Evolutionary conservation across 2,888 invertebrate species (phyloP), one percentile per base, ranked within the genome.

Genomic region (Erannis defoliaria): DNA sequence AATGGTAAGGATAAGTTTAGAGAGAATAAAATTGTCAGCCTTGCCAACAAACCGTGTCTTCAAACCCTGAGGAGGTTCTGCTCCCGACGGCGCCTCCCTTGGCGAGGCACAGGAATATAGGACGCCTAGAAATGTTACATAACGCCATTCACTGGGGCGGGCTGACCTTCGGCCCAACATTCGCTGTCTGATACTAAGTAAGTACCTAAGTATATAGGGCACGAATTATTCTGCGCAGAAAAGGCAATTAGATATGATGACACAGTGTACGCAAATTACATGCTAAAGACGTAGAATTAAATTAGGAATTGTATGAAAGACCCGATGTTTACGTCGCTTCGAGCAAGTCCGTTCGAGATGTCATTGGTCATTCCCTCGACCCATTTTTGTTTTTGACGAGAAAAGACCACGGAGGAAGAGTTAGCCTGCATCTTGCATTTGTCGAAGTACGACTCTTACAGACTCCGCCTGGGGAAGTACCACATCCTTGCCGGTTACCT

Each of bases 41-140:
- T 90, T 90, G 90, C 89, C 87, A 88, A 80, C 81, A 84, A 86
- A 87, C 82, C 83, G 81, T 80, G 80, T 82, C 84, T 86, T 88
- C 85, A 85, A 80, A 84, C 88, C 81, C 84, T 86, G 87, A 86
- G 86, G 84, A 86, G 73, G 81, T 74, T 88, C 89, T 90, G 88
- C 84, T 84, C 75, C 71, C 78, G 79, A 56, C 69, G 77, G 76
- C 76, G 75, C 80, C 77, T 81, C 80, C 50, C 61, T 86, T 83
- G 82, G 86, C 82, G 84, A 84, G 82, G 71, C 78, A 77, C 81
- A 76, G 79, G 81, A 71, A 73, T 70, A 58, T 81, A 78, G 71
- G 74, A 75, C 74, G 74, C 66, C 78, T 78, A 74, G 70, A 77
- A 73, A 73, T 72, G 64, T 76, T 72, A 72, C 75, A 72, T 77